A percentile compares a stretch with the other conserved stretches of the same genome.
phyloP scores from a whole-genome alignment of 1,140 invertebrate genomes.

The Achatina immaculata region DNA sequence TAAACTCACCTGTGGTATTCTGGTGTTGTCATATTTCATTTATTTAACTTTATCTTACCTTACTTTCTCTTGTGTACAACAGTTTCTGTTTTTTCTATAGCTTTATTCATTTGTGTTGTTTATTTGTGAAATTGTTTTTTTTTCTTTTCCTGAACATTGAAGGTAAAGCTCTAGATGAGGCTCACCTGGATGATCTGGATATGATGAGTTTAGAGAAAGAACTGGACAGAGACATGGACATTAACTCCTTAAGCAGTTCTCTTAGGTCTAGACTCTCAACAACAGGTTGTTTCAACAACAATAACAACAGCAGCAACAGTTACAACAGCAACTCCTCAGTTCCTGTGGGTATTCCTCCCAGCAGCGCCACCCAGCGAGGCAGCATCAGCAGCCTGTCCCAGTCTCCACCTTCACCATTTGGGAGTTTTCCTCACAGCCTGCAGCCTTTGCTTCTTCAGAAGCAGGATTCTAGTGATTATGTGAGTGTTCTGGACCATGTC shows the following conservation, averaged over 20 bases:
- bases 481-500: constrained; percentile 20
- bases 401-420: constrained; percentile 67
- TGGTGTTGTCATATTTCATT: too few species aligned
- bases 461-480: constrained; percentile 46
- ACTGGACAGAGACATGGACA: constrained; percentile 75
- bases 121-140: constrained; percentile 31
- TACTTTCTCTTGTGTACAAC: too few species aligned
- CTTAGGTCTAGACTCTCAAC: constrained; percentile 81
- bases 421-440: constrained; percentile 58
- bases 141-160: too few species aligned
- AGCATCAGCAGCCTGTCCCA: constrained; percentile 68
- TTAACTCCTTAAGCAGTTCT: constrained; percentile 81
- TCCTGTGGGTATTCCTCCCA: constrained; percentile 88
- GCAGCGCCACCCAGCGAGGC: constrained; percentile 56
- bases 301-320: too few species aligned
- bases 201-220: constrained; percentile 85
- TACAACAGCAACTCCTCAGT: too few species aligned
- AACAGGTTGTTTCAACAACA: constrained; percentile 51
- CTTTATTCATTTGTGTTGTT: too few species aligned
- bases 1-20: too few species aligned
- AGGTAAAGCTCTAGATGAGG: constrained; percentile 88
- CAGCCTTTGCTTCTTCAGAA: constrained; percentile 52
- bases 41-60: too few species aligned
- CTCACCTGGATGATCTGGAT: constrained; percentile 83
- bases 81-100: too few species aligned